These are phyloP conservation scores for Drosophila gunungcola DNA, from an alignment of 1,140 invertebrate genomes.

Conservation along the genomic window DNA sequence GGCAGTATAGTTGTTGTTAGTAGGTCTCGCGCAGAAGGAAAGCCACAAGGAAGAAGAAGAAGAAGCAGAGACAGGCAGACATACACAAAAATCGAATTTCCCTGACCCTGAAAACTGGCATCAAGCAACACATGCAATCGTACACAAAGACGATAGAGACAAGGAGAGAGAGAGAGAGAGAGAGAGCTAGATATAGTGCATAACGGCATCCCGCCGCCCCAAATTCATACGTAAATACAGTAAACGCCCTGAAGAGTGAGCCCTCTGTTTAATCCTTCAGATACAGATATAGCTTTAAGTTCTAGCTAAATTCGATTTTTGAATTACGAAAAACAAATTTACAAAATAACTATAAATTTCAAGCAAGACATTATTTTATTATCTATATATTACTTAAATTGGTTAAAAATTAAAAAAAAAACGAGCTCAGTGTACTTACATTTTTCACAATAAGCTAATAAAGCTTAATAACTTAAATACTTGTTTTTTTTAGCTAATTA, in stretches of 20 bases:
- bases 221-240: conserved; percentile 41
- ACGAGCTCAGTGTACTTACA: too few species aligned
- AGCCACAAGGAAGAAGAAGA: conserved; percentile 27
- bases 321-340: too few species aligned
- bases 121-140: conserved; percentile 48
- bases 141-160: conserved; percentile 7
- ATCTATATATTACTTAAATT: too few species aligned
- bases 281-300: too few species aligned
- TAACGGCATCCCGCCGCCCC: conserved; percentile 65
- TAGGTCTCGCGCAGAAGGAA: conserved; percentile 33
- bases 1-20: conserved; percentile 3
- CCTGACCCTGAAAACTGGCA: conserved; percentile 77
- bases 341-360: too few species aligned
- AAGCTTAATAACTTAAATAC: too few species aligned
- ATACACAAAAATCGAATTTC: conserved; percentile 72
- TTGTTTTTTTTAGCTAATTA: too few species aligned
- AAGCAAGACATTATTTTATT: too few species aligned
- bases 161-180: conserved; percentile 20
- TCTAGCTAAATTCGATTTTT: too few species aligned
- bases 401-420: too few species aligned
- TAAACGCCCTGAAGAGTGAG: not conserved
- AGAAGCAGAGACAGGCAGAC: conserved; percentile 21
- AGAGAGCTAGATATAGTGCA: conserved; percentile 51
- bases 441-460: too few species aligned
- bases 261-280: too few species aligned